phyloP scores from a whole-genome alignment of 2,888 invertebrate genomes.

The Drosophila nr. fundita region DNA sequence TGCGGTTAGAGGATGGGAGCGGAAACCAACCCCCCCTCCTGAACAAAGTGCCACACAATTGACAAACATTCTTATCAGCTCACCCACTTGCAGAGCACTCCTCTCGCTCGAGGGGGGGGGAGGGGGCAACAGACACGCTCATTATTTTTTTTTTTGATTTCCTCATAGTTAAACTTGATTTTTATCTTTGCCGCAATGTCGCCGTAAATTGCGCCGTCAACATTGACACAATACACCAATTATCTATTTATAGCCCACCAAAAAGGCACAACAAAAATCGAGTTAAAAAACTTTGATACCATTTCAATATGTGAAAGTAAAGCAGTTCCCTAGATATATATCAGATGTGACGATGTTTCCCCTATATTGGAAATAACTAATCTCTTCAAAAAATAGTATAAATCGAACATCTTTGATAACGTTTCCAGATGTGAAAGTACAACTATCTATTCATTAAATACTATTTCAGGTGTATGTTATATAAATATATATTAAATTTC shows the following conservation, averaged over 20 bases:
- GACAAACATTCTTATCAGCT: conserved; percentile 67
- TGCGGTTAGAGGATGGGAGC: neutral
- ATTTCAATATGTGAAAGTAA: neutral
- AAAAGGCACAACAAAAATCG: neutral
- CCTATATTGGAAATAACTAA: neutral
- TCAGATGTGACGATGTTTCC: neutral
- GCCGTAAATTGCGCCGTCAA: conserved; percentile 63
- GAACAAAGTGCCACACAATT: conserved; percentile 36
- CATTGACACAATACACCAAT: conserved; percentile 56
- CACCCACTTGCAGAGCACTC: conserved; percentile 22
- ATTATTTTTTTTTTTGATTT: conserved; percentile 10
- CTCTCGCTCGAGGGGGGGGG: neutral
- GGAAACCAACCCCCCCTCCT: neutral
- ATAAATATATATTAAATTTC: neutral
- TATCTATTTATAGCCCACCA: conserved; percentile 44
- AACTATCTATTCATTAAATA: neutral
- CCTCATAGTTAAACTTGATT: conserved; percentile 39
- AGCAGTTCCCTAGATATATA: neutral
- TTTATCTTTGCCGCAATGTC: conserved; percentile 70
- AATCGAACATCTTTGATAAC: neutral
- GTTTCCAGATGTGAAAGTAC: no score
- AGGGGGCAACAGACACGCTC: neutral
- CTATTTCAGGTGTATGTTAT: neutral
- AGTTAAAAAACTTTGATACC: neutral
- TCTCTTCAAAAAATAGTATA: neutral